Evolutionary conservation across 2,113 vertebrate species (phyloP), one percentile per base, ranked within the genome.

Genomic region (Pelmatolapia mariae): DNA sequence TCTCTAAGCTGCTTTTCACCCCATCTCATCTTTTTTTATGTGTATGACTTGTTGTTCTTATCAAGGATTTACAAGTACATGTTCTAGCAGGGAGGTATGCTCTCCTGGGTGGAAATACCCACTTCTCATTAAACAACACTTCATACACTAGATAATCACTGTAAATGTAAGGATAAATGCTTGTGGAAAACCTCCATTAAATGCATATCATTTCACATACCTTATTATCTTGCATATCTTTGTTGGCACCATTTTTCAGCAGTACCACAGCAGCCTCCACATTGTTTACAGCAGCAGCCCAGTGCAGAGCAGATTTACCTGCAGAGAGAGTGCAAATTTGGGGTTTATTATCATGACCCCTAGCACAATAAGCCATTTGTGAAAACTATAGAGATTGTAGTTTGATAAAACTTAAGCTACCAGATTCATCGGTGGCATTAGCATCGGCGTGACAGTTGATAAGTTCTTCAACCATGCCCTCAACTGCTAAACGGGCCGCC

Each of bases 151-250:
- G 19, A 19, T 24, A 63, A 9, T 85, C 31, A 12, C 8, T 66
- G 19, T 45, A 19, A 81, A 76, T 61, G 12, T 33, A 11, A 82
- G 16, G 24, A 31, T 6, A 50, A 78, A 78, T 29, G 10, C 26
- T 76, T 76, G 2, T 83, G 22, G 26, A 50, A 11, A 8, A 31
- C n/a, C 15, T 38, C 31, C 8, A 47, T 53, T 53, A 11, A 7
- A 22, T n/a, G 76, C 31, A 79, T 76, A 47, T 73, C 5, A 36
- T 73, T 19, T 71, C 29, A 11, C 92, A 57, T 87, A 99, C 99
- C 97, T 99, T 99, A 94, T 99, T 99, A 94, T 98, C 98, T 93
- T 99, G 99, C 98, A 99, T 99, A 91, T 99, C 99, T 87, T 99
- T 99, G 92, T 99, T 99, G 92, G 98, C 98, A 1, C 98, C 98